Base-by-base conservation (phyloP, 2,888 invertebrate genomes). In the Limenitis camilla region DNA sequence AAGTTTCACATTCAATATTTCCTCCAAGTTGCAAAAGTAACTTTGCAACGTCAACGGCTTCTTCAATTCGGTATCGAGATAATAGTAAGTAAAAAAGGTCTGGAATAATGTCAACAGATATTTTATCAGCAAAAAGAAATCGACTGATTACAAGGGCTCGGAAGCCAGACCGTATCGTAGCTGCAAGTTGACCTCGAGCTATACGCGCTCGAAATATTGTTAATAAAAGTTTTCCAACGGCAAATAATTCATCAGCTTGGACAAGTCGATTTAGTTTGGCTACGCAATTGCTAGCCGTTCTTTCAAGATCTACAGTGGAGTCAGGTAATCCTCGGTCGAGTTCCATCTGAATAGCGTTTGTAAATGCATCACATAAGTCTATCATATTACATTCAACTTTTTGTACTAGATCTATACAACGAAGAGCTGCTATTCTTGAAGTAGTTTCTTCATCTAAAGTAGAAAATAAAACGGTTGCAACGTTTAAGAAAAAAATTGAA, bases 21-120 rank as follows among this genome's bases (percentile, higher is more conserved):
- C 73, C 65, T 9, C 64, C 62, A 50, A 81, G 61, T 31, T 66
- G 64, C 46, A 77, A 63, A 11, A 85, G 62, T 52, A 87, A 68
- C 40, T 76, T 72, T 35, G 84, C 63, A 35, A 90, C 65, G 52
- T 88, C 87, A 9, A 90, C 68, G 4, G 89, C 83, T 68, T 89
- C 89, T 60, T 76, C 70, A 58, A 90, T 75, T 43, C 85, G 79
- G 58, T 87, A 76, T 19, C 83, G 75, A 11, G 78, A 58, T 9
- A 89, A 61, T 53, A 89, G 65, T 44, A 80, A 64, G 47, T 85
- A 87, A 61, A 84, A 82, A 35, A 89, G 59, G 48, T 83, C 80
- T 3, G 89, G 87, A 58, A 87, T 75, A 9, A 89, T 76, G 45
- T 85, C 81, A 36, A 83, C 56, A 40, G 82, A 72, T 35, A 88